These are phyloP conservation scores for Andricus curvator DNA, from an alignment of 2,888 invertebrate species.

Conservation along the genomic window DNA sequence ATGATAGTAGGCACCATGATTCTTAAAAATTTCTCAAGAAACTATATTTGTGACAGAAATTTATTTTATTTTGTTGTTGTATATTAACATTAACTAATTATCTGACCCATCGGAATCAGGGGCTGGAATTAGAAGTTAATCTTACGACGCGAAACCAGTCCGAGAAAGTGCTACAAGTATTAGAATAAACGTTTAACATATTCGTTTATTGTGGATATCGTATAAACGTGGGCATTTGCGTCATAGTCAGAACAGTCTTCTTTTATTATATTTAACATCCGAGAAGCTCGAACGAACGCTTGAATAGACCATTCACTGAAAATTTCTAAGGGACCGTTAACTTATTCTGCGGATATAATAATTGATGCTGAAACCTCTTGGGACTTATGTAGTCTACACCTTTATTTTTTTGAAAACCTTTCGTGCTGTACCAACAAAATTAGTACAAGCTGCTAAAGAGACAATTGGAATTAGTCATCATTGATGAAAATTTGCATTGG, in stretches of 20 bases:
- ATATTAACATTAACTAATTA: too few relatives aligned
- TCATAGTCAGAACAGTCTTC: conserved; percentile 71
- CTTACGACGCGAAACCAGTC: neutral
- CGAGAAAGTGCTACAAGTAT: conserved; percentile 24
- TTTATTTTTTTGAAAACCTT: conserved; percentile 35
- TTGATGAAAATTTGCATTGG: conserved; percentile 22
- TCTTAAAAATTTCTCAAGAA: too few relatives aligned
- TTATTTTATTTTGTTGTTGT: too few relatives aligned
- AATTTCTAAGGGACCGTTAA: conserved; percentile 77
- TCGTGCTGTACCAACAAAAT: neutral
- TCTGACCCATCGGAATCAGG: too few relatives aligned
- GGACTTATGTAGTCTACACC: conserved; percentile 58
- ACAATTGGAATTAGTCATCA: conserved; percentile 37
- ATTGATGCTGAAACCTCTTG: conserved; percentile 73
- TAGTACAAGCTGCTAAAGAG: neutral
- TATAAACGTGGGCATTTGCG: conserved; percentile 63
- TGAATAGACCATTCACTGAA: conserved; percentile 77
- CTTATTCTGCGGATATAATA: conserved; percentile 77
- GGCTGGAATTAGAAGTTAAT: conserved; percentile 6
- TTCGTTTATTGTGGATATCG: conserved; percentile 58
- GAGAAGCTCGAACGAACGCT: conserved; percentile 74
- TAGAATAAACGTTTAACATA: conserved; percentile 55
- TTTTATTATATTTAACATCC: conserved; percentile 75
- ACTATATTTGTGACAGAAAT: too few relatives aligned
- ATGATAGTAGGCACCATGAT: too few relatives aligned